Base-by-base conservation (phyloP, 2,888 invertebrate genomes). In the Folsomia manolachei region DNA sequence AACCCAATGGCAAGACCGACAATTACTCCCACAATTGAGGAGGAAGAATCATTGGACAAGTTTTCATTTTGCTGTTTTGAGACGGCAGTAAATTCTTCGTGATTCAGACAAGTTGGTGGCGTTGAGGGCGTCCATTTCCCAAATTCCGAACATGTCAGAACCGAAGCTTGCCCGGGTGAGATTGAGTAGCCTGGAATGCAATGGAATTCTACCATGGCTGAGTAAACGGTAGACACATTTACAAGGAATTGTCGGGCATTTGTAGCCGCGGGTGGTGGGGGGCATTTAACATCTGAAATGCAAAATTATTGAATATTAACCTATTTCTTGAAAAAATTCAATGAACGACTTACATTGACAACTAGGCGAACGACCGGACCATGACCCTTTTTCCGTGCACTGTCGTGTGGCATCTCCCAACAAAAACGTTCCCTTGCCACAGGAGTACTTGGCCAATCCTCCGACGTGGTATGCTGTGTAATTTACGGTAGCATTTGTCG, bases 201-300 rank as follows among this genome's bases (percentile, higher is more conserved):
- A 39, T 39, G 39, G 39, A 39, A 9, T 83, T 95, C 95, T 0
- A 93, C 90, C 0, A 92, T 90, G 69, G 93, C 92, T 27, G 91
- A 92, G 83, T 91, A 95, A 0, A 89, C 86, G 0, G 93, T 93
- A 0, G 93, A 90, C 65, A 91, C 90, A 82, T 95, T 95, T 72
- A 93, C 89, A 51, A 93, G 89, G 80, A 94, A 93, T 21, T 94
- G 90, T 71, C 94, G 88, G 0, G 95, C 94, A 82, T 95, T 94
- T 76, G 93, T 91, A 65, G 94, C 91, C 14, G 87, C 85, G 39
- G 89, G 87, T 0, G 94, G 94, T 25, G 73, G 66, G 0, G 77
- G 90, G 84, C 95, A 95, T 82, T 94, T 92, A 67, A 94, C 90
- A 76, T 91, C 94, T 95, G 84, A 56, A 84, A 84, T 27, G 24